phyloP scores from a whole-genome alignment of 2,113 vertebrate species.

The Sminthopsis crassicaudata region DNA sequence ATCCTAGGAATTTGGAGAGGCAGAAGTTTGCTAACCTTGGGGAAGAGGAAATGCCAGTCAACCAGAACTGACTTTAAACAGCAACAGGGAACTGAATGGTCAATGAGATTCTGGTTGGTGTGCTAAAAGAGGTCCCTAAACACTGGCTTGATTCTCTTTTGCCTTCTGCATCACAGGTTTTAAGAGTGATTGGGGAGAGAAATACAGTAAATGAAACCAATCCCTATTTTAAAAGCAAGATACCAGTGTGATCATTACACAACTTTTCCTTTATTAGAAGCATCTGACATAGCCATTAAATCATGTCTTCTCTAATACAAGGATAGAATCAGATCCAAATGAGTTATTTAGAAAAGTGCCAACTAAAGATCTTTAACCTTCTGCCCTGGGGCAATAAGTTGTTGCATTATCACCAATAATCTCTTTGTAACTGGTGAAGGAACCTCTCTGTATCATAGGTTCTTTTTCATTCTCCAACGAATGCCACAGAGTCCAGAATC shows the following conservation, averaged over 20 bases:
- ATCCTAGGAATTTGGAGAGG: neutral
- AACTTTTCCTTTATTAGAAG: neutral
- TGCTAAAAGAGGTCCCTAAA: neutral
- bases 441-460: neutral
- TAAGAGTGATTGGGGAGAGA: neutral
- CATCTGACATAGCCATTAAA: neutral
- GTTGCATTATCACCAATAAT: neutral
- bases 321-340: neutral
- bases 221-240: neutral
- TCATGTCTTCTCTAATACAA: neutral
- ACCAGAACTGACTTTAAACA: neutral
- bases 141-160: neutral
- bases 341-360: neutral
- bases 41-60: neutral
- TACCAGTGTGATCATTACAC: neutral
- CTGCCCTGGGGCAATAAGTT: neutral
- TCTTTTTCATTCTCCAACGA: neutral
- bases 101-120: neutral
- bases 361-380: neutral
- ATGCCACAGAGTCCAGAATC: neutral
- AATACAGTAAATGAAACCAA: neutral
- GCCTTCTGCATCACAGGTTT: neutral
- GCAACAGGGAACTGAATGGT: neutral
- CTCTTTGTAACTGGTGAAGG: neutral
- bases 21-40: neutral